Base-by-base conservation (phyloP, 2,113 vertebrate species). In the Dipodomys spectabilis region DNA sequence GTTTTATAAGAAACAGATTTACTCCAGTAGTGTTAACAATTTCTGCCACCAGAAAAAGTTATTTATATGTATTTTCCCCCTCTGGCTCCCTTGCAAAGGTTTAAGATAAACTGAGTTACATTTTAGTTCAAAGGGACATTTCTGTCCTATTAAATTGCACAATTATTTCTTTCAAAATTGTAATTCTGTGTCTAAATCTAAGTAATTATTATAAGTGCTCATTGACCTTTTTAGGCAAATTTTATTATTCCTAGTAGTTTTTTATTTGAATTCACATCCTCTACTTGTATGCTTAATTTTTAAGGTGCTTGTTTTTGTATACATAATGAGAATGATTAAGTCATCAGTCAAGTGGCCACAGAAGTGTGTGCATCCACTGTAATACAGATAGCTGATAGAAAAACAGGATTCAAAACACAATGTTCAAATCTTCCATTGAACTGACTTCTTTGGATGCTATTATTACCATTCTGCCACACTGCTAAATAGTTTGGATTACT, bases 1-100 rank as follows among this genome's bases (percentile, higher is more conserved):
- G 93, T 93, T 94, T 93, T 82, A 82, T 44, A 83, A 83, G 20
- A 53, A 85, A 72, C 45, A 87, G 20, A 94, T 94, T 94, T 90
- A 86, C 84, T 93, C 81, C 72, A 69, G 60, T 89, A 60, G 9
- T 49, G 16, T 78, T 95, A 85, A 72, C n/a, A 92, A 57, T 93
- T 95, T 96, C 72, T 91, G 69, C 60, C 69, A 85, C 77, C 7
- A 87, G 45, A 91, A 27, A 92, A 93, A 94, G 39, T 53, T 90
- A 27, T 25, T 45, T 60, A 57, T 57, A 1, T 16, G 62, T 57
- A 7, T 1, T 20, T 45, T 53, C 39, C 53, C 2, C 18, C 53
- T 35, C 4, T 82, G 16, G 4, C 32, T 95, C 27, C 39, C 7
- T 84, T 79, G 60, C 4, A 93, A 94, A 94, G 3, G 27, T 77